Evolutionary conservation across 2,888 invertebrate species (phyloP).

Genomic region (Drosophila koepferae): DNA sequence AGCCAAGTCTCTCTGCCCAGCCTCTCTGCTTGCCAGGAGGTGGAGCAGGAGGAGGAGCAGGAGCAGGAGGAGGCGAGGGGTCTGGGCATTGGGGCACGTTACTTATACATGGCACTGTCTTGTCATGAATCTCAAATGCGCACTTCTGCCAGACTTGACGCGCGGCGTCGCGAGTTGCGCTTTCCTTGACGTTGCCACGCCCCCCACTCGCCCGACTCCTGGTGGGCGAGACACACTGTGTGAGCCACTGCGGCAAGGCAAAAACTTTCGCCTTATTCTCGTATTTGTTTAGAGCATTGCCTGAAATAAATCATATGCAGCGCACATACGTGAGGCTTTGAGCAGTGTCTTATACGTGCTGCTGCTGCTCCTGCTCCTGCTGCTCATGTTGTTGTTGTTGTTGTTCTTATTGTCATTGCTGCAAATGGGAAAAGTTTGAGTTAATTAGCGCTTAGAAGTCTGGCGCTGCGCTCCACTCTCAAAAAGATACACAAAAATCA

Average conservation of each 20-base stretch:
- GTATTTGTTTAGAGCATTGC: conserved; percentile 44
- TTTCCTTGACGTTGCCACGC: conserved; percentile 16
- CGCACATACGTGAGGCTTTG: conserved; percentile 13
- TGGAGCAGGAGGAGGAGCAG: too few species aligned
- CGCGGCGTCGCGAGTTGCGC: conserved; percentile 24
- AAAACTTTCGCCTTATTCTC: conserved; percentile 30
- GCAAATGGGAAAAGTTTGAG: conserved; percentile 70
- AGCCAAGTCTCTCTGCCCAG: not conserved
- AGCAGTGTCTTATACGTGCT: not conserved
- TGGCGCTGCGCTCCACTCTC: not conserved
- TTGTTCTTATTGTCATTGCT: conserved; percentile 28
- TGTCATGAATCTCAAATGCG: conserved; percentile 45
- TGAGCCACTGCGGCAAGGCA: conserved; percentile 5
- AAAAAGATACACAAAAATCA: conserved; percentile 28
- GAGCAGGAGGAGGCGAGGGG: not conserved
- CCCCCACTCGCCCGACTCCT: not conserved
- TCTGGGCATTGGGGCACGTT: conserved; percentile 10
- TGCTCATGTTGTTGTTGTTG: conserved; percentile 11
- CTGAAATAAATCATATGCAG: conserved; percentile 73
- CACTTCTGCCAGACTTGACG: conserved; percentile 29
- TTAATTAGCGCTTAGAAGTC: conserved; percentile 56
- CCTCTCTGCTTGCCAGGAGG: not conserved
- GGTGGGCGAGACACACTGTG: too few species aligned
- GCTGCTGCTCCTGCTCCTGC: not conserved
- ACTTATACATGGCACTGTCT: conserved; percentile 39